Evolutionary conservation across 2,797 vertebrate genomes (phyloP).

Genomic region (Alca torda): DNA sequence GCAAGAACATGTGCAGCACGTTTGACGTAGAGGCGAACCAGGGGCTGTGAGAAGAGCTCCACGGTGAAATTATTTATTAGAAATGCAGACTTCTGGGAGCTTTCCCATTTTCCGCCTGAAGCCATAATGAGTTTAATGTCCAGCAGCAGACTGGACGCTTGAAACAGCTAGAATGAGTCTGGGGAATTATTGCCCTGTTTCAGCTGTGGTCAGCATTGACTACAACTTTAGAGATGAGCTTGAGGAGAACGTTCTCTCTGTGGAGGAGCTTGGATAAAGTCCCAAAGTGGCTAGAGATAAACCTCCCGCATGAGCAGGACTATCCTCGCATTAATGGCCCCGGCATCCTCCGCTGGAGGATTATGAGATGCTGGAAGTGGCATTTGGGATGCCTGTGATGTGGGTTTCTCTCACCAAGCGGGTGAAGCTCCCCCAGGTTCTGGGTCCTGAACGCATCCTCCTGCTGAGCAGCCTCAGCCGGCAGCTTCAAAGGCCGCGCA

Average conservation of each 20-base stretch:
- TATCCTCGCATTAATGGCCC: background rate
- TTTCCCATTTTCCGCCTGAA: background rate
- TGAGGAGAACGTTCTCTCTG: fast-evolving
- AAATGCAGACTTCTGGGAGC: background rate
- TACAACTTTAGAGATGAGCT: background rate
- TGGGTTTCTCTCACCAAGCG: background rate
- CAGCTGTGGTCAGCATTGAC: background rate
- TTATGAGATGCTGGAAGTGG: background rate
- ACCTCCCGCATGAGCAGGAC: fast-evolving
- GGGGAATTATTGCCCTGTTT: background rate
- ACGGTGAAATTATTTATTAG: background rate
- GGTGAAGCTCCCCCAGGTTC: background rate
- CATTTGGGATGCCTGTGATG: slow-evolving; percentile 31
- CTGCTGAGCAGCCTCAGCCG: slow-evolving; percentile 21
- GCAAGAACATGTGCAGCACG: background rate
- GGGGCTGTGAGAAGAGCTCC: background rate
- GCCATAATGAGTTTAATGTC: background rate
- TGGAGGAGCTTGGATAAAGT: background rate
- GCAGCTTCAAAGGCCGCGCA: slow-evolving; percentile 40
- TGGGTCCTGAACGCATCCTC: background rate
- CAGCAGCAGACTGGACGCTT: background rate
- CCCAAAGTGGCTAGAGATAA: fast-evolving
- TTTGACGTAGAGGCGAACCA: background rate
- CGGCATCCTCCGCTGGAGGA: background rate
- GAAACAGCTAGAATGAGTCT: background rate